Evolutionary conservation across 2,113 vertebrate genomes (phyloP).

Genomic region (Clinocottus analis): DNA sequence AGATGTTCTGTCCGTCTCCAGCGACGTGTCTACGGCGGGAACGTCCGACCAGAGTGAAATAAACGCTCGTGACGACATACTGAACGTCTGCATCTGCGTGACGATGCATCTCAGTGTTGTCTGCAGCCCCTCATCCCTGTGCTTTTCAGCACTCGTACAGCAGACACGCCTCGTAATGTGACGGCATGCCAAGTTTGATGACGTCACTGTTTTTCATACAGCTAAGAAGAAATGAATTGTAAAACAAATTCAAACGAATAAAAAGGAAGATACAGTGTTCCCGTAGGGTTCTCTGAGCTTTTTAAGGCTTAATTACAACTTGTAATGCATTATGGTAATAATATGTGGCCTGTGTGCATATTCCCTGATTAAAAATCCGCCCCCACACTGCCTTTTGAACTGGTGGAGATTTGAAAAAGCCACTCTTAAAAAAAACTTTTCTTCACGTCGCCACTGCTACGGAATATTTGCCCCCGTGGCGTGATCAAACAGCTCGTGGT

Average conservation of each 20-base stretch:
- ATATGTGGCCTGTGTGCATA: slow-evolving; percentile 57
- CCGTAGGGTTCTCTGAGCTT: slow-evolving; percentile 27
- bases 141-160: not conserved
- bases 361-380: slow-evolving; percentile 65
- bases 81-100: not conserved
- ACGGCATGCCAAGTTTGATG: not conserved
- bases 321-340: slow-evolving; percentile 68
- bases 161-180: not conserved
- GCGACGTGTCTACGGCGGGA: not conserved
- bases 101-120: not conserved
- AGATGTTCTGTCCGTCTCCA: not conserved
- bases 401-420: slow-evolving; percentile 54
- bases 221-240: slow-evolving; percentile 41
- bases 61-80: slow-evolving; percentile 6
- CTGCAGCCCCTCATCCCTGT: too few relatives aligned
- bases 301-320: slow-evolving; percentile 68
- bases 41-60: not conserved
- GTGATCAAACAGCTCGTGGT: slow-evolving; percentile 66
- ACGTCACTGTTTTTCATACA: slow-evolving; percentile 33
- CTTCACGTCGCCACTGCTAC: slow-evolving; percentile 42
- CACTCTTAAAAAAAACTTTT: slow-evolving; percentile 39
- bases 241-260: slow-evolving; percentile 46
- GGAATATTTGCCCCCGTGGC: slow-evolving; percentile 56
- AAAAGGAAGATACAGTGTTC: slow-evolving; percentile 30
- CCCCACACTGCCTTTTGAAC: slow-evolving; percentile 75